A percentile compares a stretch with the other conserved stretches of the same genome.
These are phyloP conservation scores for Netelia virgata DNA, from an alignment of 2,888 invertebrate species.

Conservation along the genomic window DNA sequence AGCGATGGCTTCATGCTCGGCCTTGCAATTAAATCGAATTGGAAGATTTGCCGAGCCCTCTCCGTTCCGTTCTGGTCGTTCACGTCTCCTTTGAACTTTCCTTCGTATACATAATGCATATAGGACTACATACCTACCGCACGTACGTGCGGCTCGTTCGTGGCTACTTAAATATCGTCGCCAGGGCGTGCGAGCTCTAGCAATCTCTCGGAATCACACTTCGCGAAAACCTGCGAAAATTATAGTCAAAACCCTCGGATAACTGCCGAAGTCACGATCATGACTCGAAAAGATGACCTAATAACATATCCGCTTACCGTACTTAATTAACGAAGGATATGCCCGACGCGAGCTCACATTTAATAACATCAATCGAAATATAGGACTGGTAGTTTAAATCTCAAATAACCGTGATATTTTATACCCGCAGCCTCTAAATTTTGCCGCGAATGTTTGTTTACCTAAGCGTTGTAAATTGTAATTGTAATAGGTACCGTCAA, in stretches of 20 bases:
- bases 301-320: not conserved
- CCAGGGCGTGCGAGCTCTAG: constrained; percentile 18
- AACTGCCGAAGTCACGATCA: constrained; percentile 11
- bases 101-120: not conserved
- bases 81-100: constrained; percentile 14
- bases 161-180: constrained; percentile 57
- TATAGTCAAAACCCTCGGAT: constrained; percentile 35
- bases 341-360: too few relatives aligned
- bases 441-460: not conserved
- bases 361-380: too few relatives aligned
- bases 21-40: constrained; percentile 74
- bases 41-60: constrained; percentile 56
- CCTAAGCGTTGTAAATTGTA: not conserved
- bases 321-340: not conserved
- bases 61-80: constrained; percentile 4
- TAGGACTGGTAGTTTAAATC: too few relatives aligned
- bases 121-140: not conserved
- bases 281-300: not conserved
- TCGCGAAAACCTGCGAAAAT: constrained; percentile 34
- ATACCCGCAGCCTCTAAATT: not conserved
- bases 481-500: too few relatives aligned
- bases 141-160: constrained; percentile 17
- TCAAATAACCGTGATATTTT: not conserved
- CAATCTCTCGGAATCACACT: constrained; percentile 39
- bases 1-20: constrained; percentile 61